Evolutionary conservation across 2,888 invertebrate species (phyloP), one percentile per base, ranked within the genome.

Genomic region (Aquatica leii): DNA sequence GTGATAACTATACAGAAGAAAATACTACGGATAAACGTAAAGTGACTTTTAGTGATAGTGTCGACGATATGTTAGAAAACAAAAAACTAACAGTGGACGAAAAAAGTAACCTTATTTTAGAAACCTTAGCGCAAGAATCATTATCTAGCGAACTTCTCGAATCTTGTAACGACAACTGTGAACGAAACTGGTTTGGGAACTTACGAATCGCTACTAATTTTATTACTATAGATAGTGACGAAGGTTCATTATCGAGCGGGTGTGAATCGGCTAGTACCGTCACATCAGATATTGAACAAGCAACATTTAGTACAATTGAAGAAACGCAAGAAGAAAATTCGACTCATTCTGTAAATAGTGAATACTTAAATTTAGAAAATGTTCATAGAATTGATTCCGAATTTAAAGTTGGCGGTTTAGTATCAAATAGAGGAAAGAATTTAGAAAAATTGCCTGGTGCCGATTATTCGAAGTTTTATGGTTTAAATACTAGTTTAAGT

Each of bases 241-340:
- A 90, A 75, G 89, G 90, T 69, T 90, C 90, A 53, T 88, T 92
- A 76, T 92, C 92, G 68, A 92, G 91, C 75, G 92, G 92, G 70
- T 92, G 92, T 79, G 92, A 92, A 82, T 91, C 91, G 11, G 90
- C 90, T 52, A 91, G 91, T 79, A 91, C 91, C 6, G 88, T 87
- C 41, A 87, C 87, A 59, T 86, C 86, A 41, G 87, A 87, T 74
- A 79, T 83, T 35, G 87, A 87, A 18, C 76, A 74, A 40, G 68
- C 73, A 1, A 51, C 35, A 8, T 66, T 68, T 20, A 58, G 65
- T 4, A 66, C 70, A 11, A 66, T 66, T 18, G 43, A 62, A 31
- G 69, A 74, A 53, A 71, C 68, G 55, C 69, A 70, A 24, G 71
- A 73, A 14, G 62, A 62, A 52, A 9, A 2, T 14, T 43, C 12